A percentile compares a stretch with the other conserved stretches of the same genome.
Conservation (phyloP, 2,888 invertebrate genomes). For the Hydroisotoma schaefferi region DNA sequence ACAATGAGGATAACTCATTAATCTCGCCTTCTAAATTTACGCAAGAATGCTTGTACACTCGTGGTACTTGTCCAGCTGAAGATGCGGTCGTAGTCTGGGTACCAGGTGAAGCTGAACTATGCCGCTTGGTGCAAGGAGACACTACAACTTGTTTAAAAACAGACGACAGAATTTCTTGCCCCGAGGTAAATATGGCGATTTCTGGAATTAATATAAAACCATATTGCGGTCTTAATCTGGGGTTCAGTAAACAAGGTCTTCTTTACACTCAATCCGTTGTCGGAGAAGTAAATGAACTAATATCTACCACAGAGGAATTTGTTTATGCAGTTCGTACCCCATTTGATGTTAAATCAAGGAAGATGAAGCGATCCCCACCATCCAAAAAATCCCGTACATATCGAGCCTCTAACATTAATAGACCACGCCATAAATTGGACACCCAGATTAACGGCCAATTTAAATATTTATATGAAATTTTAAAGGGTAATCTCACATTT, state of each 20-base stretch:
- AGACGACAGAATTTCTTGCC: not conserved
- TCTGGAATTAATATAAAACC: not conserved
- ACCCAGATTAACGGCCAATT: conserved; percentile 3
- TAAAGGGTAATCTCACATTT: conserved; percentile 3
- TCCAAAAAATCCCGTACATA: too few species aligned
- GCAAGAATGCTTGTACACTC: not conserved
- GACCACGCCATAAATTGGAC: not conserved
- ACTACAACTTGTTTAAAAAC: not conserved
- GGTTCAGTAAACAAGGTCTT: not conserved
- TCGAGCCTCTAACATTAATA: not conserved
- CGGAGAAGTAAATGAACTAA: not conserved
- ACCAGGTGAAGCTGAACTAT: not conserved
- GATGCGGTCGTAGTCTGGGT: not conserved
- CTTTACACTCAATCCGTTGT: not conserved
- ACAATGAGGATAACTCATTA: not conserved
- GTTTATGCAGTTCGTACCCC: not conserved
- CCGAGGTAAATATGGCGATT: conserved; percentile 5
- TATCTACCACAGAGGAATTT: not conserved
- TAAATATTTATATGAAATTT: conserved; percentile 5
- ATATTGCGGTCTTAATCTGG: not conserved
- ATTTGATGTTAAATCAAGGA: too few species aligned
- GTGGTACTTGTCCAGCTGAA: not conserved
- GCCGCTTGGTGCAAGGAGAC: not conserved
- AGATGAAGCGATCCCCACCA: too few species aligned
- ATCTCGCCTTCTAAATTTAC: not conserved